These are phyloP conservation scores for Whitmania pigra DNA, from an alignment of 1,140 invertebrate species.

Conservation along the genomic window DNA sequence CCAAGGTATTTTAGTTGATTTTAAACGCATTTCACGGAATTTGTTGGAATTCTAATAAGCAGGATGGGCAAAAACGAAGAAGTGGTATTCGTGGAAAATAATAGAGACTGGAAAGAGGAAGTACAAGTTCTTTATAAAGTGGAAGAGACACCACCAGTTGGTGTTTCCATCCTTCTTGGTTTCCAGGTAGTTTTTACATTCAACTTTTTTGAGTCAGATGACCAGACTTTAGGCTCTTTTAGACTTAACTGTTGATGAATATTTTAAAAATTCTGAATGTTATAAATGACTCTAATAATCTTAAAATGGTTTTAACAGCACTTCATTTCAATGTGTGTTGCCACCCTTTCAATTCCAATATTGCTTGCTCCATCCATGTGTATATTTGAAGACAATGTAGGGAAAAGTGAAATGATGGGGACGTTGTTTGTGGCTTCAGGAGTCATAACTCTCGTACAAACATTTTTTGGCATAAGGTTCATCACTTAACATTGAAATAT, in stretches of 20 bases:
- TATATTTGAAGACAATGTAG: slow-evolving; percentile 24
- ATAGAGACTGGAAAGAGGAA: slow-evolving; percentile 14
- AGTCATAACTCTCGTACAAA: slow-evolving; percentile 24
- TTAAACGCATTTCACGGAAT: too few species aligned
- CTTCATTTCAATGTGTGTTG: slow-evolving; percentile 26
- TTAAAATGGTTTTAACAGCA: slow-evolving; percentile 17
- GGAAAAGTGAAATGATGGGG: slow-evolving; percentile 25
- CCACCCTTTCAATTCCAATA: slow-evolving; percentile 24
- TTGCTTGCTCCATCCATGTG: slow-evolving; percentile 22
- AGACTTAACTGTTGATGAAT: background rate
- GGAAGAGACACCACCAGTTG: slow-evolving; percentile 15
- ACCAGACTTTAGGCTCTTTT: background rate
- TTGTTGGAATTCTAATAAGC: too few species aligned
- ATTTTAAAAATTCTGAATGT: background rate
- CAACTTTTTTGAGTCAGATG: background rate
- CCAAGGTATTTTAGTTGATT: too few species aligned
- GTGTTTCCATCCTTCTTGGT: slow-evolving; percentile 12
- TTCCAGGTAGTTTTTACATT: slow-evolving; percentile 12
- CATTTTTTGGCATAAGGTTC: slow-evolving; percentile 23
- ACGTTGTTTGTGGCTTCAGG: slow-evolving; percentile 25
- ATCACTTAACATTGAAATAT: background rate
- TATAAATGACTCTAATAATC: background rate
- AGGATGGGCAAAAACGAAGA: too few species aligned
- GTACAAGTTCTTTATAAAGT: slow-evolving; percentile 11
- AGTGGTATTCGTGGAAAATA: too few species aligned